Base-by-base conservation (phyloP, 1,140 invertebrate genomes). In the Aleiodes sp. region DNA sequence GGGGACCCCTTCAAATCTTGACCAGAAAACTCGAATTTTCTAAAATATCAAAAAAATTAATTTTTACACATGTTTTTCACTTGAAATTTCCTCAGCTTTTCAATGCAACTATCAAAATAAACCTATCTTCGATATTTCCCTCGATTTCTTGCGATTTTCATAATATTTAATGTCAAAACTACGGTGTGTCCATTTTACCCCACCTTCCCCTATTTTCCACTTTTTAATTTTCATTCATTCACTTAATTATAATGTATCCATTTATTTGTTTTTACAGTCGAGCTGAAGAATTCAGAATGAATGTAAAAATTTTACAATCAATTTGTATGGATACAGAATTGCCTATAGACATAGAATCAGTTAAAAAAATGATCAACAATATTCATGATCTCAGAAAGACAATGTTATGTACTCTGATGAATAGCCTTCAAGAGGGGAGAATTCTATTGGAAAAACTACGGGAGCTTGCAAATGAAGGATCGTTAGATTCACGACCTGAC, bases 391-490 rank as follows among this genome's bases (percentile, higher is more conserved):
- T 90, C 7, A 81, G 90, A 35, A 90, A 91, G 76, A 86, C 89
- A 56, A 91, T 94, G 82, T 84, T 96, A 8, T 93, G 94, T 70
- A 85, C 90, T 2, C 88, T 94, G 1, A 94, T 94, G 90, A 87
- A 87, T 2, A 91, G 94, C 1, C 82, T 96, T 1, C 91, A 93
- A 76, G 90, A 94, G 74, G 94, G 94, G n/a, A 93, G 94, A 76
- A 87, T 87, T 28, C 84, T 96, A 41, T 80, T 96, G 41, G 91
- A 92, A 57, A 88, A 89, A 79, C 82, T 95, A 56, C 88, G 88
- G 70, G 90, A 92, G 80, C 84, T 93, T 65, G 87, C 88, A 10
- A 87, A 88, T 66, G 87, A 91, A 77, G 92, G 91, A 70, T 91
- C 91, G 9, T 82, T 92, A 31, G 93, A 94, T 75, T 94, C 92